Base-by-base conservation (phyloP, 1,140 invertebrate genomes). In the Scaptodrosophila lebanonensis region DNA sequence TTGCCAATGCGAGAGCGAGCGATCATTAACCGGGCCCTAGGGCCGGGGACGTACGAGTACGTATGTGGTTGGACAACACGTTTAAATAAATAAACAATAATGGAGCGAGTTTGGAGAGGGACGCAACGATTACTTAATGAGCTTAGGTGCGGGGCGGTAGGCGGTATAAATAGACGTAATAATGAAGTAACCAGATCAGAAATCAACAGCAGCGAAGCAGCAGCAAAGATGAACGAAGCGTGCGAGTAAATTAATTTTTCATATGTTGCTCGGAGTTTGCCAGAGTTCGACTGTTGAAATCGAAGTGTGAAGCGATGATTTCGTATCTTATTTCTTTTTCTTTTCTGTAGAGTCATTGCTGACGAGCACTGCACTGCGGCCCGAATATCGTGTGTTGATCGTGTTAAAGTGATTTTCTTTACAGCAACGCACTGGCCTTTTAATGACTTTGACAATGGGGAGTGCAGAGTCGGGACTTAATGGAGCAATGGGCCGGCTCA, bases 161-260 rank as follows among this genome's bases (percentile, higher is more conserved):
- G 44, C 15, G 29, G 42, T 75, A 82, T 75, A 82, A 82, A 82
- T 83, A 82, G 66, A 82, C 62, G 62, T 82, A 82, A 82, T 82
- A 82, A 82, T 82, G 75, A 82, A 82, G 75, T 82, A 83, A 82
- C 76, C 75, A 82, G 69, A 75, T 82, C 62, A 73, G 57, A 61
- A 62, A 63, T 48, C 30, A 45, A 39, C 64, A 60, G 56, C 50
- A n/a, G 22, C 68, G 39, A 44, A 32, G 29, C 9, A 38, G 15
- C 38, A 25, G 32, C 3, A 39, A 33, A 29, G 40, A 9, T 42
- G 57, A 29, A 43, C 45, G 42, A 57, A 49, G 57, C 50, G 58
- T 52, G 56, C 45, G 63, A 82, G 76, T 82, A 82, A 82, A 82
- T 82, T 82, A 82, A 82, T 82, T 63, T 82, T 83, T 82, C 76